These are phyloP conservation scores for Fringilla coelebs DNA, from an alignment of 2,797 vertebrate genomes.

Conservation along the genomic window DNA sequence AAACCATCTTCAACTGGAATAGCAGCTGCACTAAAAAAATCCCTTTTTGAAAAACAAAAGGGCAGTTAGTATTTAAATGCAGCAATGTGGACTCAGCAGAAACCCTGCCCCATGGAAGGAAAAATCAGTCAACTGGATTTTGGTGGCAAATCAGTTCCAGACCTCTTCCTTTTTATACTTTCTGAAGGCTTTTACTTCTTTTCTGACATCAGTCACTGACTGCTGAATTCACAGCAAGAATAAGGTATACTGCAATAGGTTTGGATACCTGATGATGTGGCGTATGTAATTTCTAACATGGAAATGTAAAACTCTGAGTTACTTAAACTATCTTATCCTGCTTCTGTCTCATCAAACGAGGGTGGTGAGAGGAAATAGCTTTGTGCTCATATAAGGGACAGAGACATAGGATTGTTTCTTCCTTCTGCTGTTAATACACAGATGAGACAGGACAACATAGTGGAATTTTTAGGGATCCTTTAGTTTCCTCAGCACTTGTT, in stretches of 20 bases:
- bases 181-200: not conserved
- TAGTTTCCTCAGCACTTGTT: not conserved
- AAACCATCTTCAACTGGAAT: not conserved
- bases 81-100: not conserved
- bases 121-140: not conserved
- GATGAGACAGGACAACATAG: not conserved
- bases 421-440: not conserved
- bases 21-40: not conserved
- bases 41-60: not conserved
- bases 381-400: not conserved
- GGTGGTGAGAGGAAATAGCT: not conserved
- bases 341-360: not conserved
- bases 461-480: not conserved
- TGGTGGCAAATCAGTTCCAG: not conserved
- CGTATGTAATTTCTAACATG: accelerated
- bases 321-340: not conserved
- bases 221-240: not conserved
- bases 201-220: not conserved
- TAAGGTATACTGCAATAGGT: accelerated
- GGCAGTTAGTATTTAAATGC: not conserved
- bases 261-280: not conserved
- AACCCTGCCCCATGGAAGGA: not conserved
- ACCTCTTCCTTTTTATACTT: not conserved
- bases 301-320: not conserved
- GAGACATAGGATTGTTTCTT: not conserved